Evolutionary conservation across 2,797 vertebrate genomes (phyloP), one percentile per base, ranked within the genome.

Genomic region (Pantherophis alleghaniensis): DNA sequence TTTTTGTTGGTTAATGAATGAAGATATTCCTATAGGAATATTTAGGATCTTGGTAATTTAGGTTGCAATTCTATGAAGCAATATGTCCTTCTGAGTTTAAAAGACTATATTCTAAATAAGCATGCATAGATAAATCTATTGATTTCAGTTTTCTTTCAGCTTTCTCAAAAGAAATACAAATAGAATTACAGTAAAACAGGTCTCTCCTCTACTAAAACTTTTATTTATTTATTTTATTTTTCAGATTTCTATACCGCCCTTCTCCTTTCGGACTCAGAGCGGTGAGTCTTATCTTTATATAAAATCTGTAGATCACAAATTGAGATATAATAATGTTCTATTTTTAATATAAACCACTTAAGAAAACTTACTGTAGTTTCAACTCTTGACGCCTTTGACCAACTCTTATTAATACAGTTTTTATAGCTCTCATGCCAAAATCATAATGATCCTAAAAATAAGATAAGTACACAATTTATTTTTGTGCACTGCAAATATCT

Each of bases 341-440:
- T 24, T 5, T 59, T 60, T 24, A 55, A 87, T 56, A 83, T 28
- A 63, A 91, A n/a, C 53, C 16, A 20, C 5, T 69, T 57, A 47
- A 69, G 94, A 93, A 86, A 86, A 97, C 97, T 97, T 91, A 98
- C 97, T 94, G 61, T 59, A 63, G 28, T 94, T 95, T 95, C 86
- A 94, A 90, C 2, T 95, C 92, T 88, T 37, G 91, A 92, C 95
- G 97, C 96, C 97, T 97, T 94, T 97, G 96, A 11, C 95, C 97
- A 87, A 97, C 96, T 90, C 97, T 95, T 89, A 96, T 37, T 90
- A 98, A 93, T 87, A 97, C 94, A 7, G 95, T 97, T 96, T 98
- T 98, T 92, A 98, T 95, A 53, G 96, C 95, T 92, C 96, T 96
- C 96, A 98, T 95, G 92, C 97, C 97, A 96, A 97, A 98, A 93